Evolutionary conservation across 2,888 invertebrate genomes (phyloP).

Genomic region (Steromphala cineraria): DNA sequence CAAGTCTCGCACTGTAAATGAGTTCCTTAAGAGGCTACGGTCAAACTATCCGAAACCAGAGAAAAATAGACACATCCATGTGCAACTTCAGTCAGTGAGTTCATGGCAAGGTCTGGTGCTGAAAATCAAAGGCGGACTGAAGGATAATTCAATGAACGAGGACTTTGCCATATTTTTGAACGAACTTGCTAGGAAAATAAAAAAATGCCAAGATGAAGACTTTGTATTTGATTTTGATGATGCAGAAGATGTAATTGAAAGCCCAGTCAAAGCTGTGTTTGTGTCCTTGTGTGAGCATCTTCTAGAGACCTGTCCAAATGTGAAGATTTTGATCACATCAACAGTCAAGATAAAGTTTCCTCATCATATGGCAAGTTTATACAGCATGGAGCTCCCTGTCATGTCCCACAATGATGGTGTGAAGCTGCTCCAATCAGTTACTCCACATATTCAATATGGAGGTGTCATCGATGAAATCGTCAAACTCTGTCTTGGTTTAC

Average conservation of each 20-base stretch:
- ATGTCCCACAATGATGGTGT: slow-evolving; percentile 32
- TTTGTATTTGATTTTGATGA: slow-evolving; percentile 48
- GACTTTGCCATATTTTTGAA: background rate
- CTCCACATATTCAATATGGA: slow-evolving; percentile 39
- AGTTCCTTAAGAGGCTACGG: slow-evolving; percentile 26
- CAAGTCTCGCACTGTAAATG: slow-evolving; percentile 43
- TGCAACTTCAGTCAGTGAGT: background rate
- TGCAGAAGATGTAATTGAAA: slow-evolving; percentile 45
- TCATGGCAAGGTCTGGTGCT: background rate
- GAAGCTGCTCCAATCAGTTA: slow-evolving; percentile 33
- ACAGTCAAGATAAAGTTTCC: slow-evolving; percentile 36
- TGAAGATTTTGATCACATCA: slow-evolving; percentile 46
- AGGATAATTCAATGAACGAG: background rate
- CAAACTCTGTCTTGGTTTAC: slow-evolving; percentile 43
- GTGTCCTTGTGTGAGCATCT: slow-evolving; percentile 24
- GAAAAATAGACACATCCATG: slow-evolving; percentile 21
- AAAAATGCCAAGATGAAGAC: background rate
- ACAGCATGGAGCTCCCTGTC: slow-evolving; percentile 31
- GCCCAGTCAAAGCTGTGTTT: slow-evolving; percentile 29
- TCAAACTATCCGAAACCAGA: background rate
- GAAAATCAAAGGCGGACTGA: background rate
- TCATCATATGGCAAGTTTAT: slow-evolving; percentile 24
- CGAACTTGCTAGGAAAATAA: background rate
- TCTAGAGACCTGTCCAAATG: slow-evolving; percentile 22
- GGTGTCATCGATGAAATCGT: slow-evolving; percentile 40